Percentiles rank a stretch among this genome's conserved stretches.
Conservation (phyloP, 2,797 vertebrate species). For the Hylomyscus alleni region DNA sequence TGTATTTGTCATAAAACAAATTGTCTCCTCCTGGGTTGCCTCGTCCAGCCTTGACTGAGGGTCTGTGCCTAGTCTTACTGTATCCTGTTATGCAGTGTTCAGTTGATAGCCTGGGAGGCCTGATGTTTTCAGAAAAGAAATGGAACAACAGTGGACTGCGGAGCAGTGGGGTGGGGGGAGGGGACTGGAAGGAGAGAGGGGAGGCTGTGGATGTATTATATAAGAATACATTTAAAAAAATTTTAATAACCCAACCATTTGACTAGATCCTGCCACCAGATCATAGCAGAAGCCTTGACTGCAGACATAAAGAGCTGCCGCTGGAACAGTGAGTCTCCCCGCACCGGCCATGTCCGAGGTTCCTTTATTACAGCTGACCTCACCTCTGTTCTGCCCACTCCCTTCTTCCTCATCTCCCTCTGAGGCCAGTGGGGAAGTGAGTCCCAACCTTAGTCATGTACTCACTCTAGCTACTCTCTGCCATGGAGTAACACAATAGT, state of each 20-base stretch:
- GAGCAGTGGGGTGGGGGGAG: accelerated
- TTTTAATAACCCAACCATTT: neutral
- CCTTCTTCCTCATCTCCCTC: neutral
- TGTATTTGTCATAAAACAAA: constrained; percentile 15
- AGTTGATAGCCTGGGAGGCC: neutral
- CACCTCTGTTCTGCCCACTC: neutral
- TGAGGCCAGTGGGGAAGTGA: neutral
- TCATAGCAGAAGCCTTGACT: neutral
- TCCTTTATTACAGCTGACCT: neutral
- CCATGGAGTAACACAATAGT: neutral
- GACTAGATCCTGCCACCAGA: neutral
- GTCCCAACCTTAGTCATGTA: neutral
- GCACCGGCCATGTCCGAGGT: neutral
- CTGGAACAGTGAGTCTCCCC: neutral
- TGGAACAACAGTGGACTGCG: too few species aligned
- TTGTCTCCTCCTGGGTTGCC: neutral
- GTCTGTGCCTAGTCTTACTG: neutral
- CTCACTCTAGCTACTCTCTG: neutral
- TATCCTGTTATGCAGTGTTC: neutral
- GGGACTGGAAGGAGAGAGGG: neutral
- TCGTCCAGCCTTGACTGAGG: neutral
- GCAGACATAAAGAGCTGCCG: neutral
- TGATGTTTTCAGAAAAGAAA: neutral
- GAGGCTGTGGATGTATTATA: neutral
- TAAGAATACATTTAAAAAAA: neutral